phyloP scores from a whole-genome alignment of 2,888 invertebrate genomes.

The Labia minor region DNA sequence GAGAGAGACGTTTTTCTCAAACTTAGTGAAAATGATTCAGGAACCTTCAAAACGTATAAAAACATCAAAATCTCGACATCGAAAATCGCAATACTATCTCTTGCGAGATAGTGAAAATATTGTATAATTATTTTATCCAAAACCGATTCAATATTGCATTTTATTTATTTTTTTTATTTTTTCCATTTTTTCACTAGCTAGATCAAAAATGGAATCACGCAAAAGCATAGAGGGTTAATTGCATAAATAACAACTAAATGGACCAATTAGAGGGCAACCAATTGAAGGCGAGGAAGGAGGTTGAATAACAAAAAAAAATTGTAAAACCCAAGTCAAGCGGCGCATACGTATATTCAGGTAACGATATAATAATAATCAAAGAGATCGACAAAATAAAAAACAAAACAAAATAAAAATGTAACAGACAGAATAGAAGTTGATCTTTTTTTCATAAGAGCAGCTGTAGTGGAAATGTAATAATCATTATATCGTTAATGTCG shows the following conservation, averaged over 20 bases:
- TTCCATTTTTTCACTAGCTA: neutral
- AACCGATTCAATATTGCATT: neutral
- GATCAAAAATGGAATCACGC: constrained; percentile 13
- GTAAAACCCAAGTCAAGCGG: neutral
- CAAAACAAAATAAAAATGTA: no score
- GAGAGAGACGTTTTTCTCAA: no score
- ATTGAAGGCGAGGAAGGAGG: neutral
- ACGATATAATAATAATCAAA: neutral
- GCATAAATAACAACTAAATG: constrained; percentile 2
- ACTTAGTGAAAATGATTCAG: no score
- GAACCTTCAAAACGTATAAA: no score
- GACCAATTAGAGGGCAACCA: neutral
- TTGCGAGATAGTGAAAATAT: no score
- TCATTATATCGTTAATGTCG: no score
- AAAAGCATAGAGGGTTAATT: constrained; percentile 7
- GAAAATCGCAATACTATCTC: no score
- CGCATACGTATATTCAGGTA: neutral
- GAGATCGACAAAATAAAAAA: no score
- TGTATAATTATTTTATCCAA: neutral
- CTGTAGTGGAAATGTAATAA: no score
- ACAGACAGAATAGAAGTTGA: no score
- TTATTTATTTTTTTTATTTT: neutral
- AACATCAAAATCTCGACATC: no score
- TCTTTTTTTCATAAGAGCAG: no score
- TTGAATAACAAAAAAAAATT: neutral